Conservation (phyloP, 2,888 invertebrate genomes). For the Sycophila texana region DNA sequence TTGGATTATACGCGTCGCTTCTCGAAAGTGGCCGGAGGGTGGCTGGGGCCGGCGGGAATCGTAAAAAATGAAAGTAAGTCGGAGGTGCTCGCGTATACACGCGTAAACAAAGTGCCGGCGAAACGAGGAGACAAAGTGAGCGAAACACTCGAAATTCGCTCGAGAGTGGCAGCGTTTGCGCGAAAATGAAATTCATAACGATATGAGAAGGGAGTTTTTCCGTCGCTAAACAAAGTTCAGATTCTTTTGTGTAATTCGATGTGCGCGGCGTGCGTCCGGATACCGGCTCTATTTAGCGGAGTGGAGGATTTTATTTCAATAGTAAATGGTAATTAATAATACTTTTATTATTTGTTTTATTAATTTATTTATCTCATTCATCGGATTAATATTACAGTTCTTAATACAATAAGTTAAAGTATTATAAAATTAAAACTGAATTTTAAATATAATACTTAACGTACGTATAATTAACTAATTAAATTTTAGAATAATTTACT, state of each 20-base stretch:
- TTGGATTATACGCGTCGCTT: constrained; percentile 68
- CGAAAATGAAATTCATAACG: constrained; percentile 73
- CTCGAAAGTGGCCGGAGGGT: no score
- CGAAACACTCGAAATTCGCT: constrained; percentile 60
- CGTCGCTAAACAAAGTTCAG: constrained; percentile 34
- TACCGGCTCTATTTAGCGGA: neutral
- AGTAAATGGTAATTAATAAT: no score
- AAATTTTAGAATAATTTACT: no score
- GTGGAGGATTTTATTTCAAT: no score
- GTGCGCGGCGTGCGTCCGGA: neutral
- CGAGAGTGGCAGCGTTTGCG: constrained; percentile 61
- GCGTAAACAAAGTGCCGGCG: neutral
- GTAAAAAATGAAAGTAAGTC: neutral
- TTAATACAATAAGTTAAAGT: no score
- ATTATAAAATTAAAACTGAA: no score
- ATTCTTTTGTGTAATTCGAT: neutral
- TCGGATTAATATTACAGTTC: no score
- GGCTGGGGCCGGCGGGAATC: neutral
- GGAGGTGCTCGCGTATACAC: neutral
- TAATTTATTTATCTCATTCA: no score
- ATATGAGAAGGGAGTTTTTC: constrained; percentile 29
- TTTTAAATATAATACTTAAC: no score
- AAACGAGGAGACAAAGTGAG: constrained; percentile 3
- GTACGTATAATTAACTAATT: no score
- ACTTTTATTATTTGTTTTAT: no score